A percentile compares a stretch with the other conserved stretches of the same genome.
Conservation (phyloP, 2,888 invertebrate genomes). For the Apomyelois bistriatella region DNA sequence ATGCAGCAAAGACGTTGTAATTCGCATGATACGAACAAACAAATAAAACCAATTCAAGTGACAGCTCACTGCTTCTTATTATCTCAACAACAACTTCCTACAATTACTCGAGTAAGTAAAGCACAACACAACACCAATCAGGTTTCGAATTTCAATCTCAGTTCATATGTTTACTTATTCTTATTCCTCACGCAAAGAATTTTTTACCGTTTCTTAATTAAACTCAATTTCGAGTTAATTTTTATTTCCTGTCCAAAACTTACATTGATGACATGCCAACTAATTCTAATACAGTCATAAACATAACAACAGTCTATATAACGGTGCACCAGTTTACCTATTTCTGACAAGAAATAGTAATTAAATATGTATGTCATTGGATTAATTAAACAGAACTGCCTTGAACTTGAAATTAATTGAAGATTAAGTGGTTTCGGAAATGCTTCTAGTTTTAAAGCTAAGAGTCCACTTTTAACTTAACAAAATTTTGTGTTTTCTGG, state of each 20-base stretch:
- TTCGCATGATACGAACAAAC: too few relatives aligned
- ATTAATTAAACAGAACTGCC: neutral
- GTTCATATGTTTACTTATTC: too few relatives aligned
- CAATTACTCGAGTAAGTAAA: too few relatives aligned
- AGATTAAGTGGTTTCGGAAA: neutral
- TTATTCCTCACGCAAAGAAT: neutral
- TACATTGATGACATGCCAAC: neutral
- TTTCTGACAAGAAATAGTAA: neutral
- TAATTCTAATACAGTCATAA: neutral
- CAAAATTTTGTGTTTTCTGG: too few relatives aligned
- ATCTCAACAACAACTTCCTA: too few relatives aligned
- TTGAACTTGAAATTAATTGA: conserved; percentile 4
- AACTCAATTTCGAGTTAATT: neutral
- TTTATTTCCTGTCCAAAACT: neutral
- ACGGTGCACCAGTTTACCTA: conserved; percentile 6
- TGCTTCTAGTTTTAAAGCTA: neutral
- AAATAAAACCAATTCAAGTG: too few relatives aligned
- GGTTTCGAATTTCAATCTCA: too few relatives aligned
- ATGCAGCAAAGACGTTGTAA: too few relatives aligned
- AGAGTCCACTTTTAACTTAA: too few relatives aligned
- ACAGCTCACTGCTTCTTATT: too few relatives aligned
- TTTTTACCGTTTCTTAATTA: neutral
- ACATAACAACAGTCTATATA: neutral
- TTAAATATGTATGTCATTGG: conserved; percentile 5
- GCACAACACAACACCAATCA: too few relatives aligned